A percentile compares a stretch with the other conserved stretches of the same genome.
Evolutionary conservation across 2,888 invertebrate genomes (phyloP).

Genomic region (Xestia sexstrigata): DNA sequence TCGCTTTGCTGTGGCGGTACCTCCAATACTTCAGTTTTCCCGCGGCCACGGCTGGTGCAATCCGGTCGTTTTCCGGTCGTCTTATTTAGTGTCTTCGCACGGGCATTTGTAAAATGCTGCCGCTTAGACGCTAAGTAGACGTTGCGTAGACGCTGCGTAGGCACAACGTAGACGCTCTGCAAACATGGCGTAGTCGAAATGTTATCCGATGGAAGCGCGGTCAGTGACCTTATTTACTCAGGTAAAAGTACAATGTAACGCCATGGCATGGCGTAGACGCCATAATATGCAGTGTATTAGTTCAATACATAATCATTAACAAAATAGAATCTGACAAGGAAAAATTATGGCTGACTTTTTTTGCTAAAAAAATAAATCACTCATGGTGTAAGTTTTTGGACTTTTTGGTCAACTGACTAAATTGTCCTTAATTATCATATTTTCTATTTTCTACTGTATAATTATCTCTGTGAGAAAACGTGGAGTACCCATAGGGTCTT

Average conservation of each 20-base stretch:
- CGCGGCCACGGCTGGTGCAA: too few species aligned
- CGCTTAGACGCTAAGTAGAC: constrained; percentile 3
- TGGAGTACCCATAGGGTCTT: background rate
- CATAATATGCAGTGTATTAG: background rate
- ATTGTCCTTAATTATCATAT: background rate
- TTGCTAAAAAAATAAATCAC: constrained; percentile 3
- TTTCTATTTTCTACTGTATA: background rate
- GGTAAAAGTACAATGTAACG: constrained; percentile 12
- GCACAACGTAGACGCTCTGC: background rate
- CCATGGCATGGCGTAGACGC: too few species aligned
- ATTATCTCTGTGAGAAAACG: background rate
- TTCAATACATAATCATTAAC: background rate
- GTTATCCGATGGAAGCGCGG: constrained; percentile 14
- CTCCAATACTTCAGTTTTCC: too few species aligned
- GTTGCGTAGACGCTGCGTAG: constrained; percentile 16
- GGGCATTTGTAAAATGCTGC: background rate
- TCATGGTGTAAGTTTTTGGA: too few species aligned
- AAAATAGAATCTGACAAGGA: background rate
- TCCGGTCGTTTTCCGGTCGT: too few species aligned
- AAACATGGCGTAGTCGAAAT: constrained; percentile 20
- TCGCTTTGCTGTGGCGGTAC: too few species aligned
- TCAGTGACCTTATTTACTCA: constrained; percentile 26
- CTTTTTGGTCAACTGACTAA: background rate
- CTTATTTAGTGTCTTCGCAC: background rate
- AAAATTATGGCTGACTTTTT: background rate